Evolutionary conservation across 2,113 vertebrate genomes (phyloP).

Genomic region (Bubalus kerabau): DNA sequence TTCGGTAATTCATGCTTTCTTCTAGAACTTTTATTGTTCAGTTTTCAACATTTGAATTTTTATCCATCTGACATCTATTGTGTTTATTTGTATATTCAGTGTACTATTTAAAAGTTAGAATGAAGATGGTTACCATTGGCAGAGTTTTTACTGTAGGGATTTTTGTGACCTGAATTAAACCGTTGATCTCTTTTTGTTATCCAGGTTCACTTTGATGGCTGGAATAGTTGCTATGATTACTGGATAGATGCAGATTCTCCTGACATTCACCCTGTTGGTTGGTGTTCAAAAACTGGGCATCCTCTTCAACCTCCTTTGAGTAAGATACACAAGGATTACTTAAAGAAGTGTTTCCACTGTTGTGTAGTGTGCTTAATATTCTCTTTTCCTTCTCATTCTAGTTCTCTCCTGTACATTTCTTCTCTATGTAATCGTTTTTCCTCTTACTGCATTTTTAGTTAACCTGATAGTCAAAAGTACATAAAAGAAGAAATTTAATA

Average conservation of each 20-base stretch:
- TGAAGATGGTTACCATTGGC: neutral
- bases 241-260: constrained; percentile 88
- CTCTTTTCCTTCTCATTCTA: neutral
- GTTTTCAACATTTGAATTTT: neutral
- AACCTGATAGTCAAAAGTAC: neutral
- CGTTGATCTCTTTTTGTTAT: constrained; percentile 12
- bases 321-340: constrained; percentile 72
- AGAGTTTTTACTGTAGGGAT: neutral
- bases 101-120: neutral
- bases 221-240: constrained; percentile 87
- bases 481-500: neutral
- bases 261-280: constrained; percentile 89
- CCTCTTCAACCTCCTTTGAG: constrained; percentile 87
- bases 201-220: constrained; percentile 89
- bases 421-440: neutral
- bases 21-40: neutral
- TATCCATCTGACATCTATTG: neutral
- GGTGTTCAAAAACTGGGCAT: constrained; percentile 88
- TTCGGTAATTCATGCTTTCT: neutral
- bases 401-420: neutral
- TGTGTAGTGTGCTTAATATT: accelerated
- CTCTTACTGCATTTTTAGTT: constrained; percentile 7
- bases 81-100: neutral
- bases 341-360: neutral
- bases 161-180: neutral